Percentiles rank a stretch among this genome's conserved stretches.
Conservation (phyloP, 2,888 invertebrate genomes). For the Autographa pulchrina region DNA sequence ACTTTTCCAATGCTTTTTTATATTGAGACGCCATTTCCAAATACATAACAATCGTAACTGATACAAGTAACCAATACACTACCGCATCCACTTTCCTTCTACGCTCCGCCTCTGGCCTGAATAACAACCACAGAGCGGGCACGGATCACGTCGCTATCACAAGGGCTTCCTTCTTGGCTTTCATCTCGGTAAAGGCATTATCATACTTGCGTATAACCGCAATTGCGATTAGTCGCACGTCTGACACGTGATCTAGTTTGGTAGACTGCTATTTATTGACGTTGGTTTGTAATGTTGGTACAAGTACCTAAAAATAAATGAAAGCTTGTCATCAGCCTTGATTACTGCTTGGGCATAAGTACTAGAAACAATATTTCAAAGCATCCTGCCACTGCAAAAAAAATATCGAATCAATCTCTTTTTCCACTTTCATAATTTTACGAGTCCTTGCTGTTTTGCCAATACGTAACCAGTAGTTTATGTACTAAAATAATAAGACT, state of each 20-base stretch:
- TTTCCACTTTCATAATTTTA: too few relatives aligned
- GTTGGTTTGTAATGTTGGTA: not conserved
- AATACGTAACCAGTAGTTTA: too few relatives aligned
- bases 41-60: not conserved
- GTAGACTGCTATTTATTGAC: not conserved
- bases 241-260: conserved; percentile 3
- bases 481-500: too few relatives aligned
- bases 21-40: too few relatives aligned
- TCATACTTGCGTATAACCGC: conserved; percentile 41
- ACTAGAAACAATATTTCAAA: too few relatives aligned
- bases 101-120: conserved; percentile 15
- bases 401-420: too few relatives aligned
- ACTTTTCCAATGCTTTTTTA: too few relatives aligned
- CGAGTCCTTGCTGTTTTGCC: too few relatives aligned
- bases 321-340: too few relatives aligned
- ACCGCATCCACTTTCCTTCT: conserved; percentile 8
- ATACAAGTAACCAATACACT: not conserved
- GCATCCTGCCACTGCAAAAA: too few relatives aligned
- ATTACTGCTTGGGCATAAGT: too few relatives aligned
- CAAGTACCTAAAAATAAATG: not conserved
- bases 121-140: conserved; percentile 19
- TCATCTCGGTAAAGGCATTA: conserved; percentile 41
- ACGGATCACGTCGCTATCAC: conserved; percentile 36
- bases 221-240: conserved; percentile 41
- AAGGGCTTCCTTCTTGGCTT: conserved; percentile 38